Base-by-base conservation (phyloP, 2,888 invertebrate species). In the Pterostichus madidus region DNA sequence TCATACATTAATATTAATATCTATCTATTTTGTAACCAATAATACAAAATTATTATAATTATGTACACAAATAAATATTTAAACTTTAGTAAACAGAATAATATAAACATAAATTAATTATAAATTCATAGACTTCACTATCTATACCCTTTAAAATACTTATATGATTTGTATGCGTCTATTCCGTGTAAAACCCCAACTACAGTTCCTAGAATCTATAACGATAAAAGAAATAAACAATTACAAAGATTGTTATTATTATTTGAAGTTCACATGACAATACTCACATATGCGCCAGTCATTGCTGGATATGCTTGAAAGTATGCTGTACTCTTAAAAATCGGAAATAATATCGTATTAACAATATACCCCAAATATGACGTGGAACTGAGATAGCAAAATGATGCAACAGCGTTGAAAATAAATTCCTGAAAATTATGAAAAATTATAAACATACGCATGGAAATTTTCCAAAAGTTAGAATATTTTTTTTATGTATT, bases 241-340 rank as follows among this genome's bases (percentile, higher is more conserved):
- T 76, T 32, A 15, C 11, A 84, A 84, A n/a, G 68, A 11, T 56
- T 52, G n/a, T 53, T 83, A 59, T 59, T 31, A 5, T 52, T 24
- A 31, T 59, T 59, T 59, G 24, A 17, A 11, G 24, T 24, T 59
- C 17, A 24, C 31, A 59, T 11, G 17, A 59, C 31, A 59, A 11
- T 59, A 93, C 96, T 95, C 91, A 97, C 97, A 89, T 96, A 96
- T 85, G 95, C 94, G 0, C 95, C 95, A 35, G 95, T 95, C 95
- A 97, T 95, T 1, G 96, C 96, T n/a, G 97, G 96, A 91, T 96
- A 96, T 11, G 95, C 95, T 87, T 96, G 94, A 87, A 92, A 93
- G 87, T 95, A 96, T 85, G 96, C 95, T 56, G 93, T 94, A 83
- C 93, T 90, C 39, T 94, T 91, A 89, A 96, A 96, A 86, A 94